Conservation (phyloP, 2,113 vertebrate species). For the Perca fluviatilis region DNA sequence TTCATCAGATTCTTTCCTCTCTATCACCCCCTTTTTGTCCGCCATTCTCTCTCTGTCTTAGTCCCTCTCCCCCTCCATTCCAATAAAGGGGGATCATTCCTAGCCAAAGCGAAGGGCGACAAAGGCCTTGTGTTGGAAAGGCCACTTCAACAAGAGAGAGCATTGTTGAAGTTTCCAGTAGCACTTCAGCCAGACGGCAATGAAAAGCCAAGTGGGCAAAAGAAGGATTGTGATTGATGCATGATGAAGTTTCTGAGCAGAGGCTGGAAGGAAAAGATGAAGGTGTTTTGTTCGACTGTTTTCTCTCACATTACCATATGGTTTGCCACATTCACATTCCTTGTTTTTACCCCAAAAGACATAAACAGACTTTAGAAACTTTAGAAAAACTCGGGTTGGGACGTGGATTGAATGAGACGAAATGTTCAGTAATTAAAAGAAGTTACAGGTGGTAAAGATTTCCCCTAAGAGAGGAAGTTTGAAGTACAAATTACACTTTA, state of each 20-base stretch:
- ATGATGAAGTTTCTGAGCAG: conserved; percentile 10
- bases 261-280: background rate
- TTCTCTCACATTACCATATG: background rate
- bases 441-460: too few relatives aligned
- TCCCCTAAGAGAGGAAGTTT: too few relatives aligned
- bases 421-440: background rate
- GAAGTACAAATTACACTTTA: too few relatives aligned
- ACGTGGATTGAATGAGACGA: background rate
- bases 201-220: conserved; percentile 43
- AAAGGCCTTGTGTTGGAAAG: conserved; percentile 69
- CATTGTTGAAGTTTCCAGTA: conserved; percentile 57
- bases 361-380: too few relatives aligned
- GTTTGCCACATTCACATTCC: background rate
- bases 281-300: background rate
- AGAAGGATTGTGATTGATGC: conserved; percentile 16
- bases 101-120: conserved; percentile 42
- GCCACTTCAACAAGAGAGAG: conserved; percentile 61
- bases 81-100: conserved; percentile 62
- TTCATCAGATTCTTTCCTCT: conserved; percentile 43
- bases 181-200: conserved; percentile 42
- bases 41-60: conserved; percentile 20
- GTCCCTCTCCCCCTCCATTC: conserved; percentile 48
- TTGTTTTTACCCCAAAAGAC: background rate
- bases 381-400: too few relatives aligned
- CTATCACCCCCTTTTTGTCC: background rate